phyloP scores from a whole-genome alignment of 1,140 invertebrate species.

The Batillaria attramentaria region DNA sequence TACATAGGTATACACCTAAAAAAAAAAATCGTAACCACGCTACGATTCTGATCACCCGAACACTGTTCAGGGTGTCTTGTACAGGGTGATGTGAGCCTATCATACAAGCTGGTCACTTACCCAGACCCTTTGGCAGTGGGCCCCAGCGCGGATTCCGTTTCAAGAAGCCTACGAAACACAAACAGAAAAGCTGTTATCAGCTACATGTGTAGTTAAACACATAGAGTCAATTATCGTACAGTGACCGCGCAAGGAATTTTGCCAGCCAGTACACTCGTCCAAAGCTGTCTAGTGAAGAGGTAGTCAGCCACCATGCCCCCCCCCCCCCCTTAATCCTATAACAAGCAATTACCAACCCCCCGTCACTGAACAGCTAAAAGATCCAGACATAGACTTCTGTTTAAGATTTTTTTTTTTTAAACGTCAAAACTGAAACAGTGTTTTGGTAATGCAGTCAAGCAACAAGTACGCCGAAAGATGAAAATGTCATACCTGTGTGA shows the following conservation, averaged over 20 bases:
- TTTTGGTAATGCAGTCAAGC: neutral
- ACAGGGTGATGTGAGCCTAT: neutral
- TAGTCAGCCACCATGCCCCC: neutral
- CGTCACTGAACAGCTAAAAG: too few relatives aligned
- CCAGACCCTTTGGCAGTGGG: slow-evolving; percentile 2
- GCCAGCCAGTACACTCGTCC: neutral
- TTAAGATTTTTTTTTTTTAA: neutral
- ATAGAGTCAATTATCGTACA: neutral
- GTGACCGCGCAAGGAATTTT: too few relatives aligned
- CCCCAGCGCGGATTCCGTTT: slow-evolving; percentile 19
- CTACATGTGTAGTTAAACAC: neutral
- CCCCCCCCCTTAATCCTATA: neutral
- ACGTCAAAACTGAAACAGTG: neutral
- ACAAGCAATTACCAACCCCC: neutral
- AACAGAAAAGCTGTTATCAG: neutral
- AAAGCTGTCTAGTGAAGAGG: neutral
- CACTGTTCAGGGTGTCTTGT: neutral
- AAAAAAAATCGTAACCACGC: neutral
- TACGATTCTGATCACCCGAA: neutral
- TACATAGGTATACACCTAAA: neutral
- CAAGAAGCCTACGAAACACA: slow-evolving; percentile 15
- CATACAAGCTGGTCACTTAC: neutral
- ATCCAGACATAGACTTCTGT: too few relatives aligned
- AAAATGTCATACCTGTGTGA: neutral
- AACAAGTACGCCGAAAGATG: neutral